Evolutionary conservation across 1,140 invertebrate species (phyloP).

Genomic region (Rhagoletis zephyria): DNA sequence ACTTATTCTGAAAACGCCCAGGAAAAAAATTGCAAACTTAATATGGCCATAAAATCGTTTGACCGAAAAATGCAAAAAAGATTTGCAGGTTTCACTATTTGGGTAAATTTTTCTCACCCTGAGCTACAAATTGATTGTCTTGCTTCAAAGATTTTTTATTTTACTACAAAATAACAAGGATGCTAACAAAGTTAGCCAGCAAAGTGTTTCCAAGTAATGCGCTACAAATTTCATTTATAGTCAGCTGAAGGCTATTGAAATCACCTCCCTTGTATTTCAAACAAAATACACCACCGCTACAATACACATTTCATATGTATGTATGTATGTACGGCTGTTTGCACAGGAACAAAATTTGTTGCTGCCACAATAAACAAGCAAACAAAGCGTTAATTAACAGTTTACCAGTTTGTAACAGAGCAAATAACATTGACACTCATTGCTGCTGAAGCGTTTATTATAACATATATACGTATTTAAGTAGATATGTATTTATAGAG

Average conservation of each 20-base stretch:
- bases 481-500: no score
- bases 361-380: background rate
- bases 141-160: no score
- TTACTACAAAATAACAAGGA: no score
- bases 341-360: background rate
- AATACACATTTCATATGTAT: background rate
- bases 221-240: background rate
- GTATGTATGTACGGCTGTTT: background rate
- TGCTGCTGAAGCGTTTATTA: background rate
- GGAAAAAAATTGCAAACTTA: no score
- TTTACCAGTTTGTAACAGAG: conserved; percentile 1
- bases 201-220: background rate
- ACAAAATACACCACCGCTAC: background rate
- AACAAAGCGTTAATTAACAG: conserved; percentile 10
- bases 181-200: no score
- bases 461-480: background rate
- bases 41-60: no score
- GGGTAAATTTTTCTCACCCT: no score
- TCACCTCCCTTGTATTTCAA: background rate
- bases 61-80: no score
- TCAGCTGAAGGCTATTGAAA: background rate
- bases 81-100: no score
- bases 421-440: conserved; percentile 23
- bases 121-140: no score
- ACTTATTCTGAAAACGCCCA: no score